Conservation (phyloP, 2,113 vertebrate species). For the Poeciliopsis occidentalis region DNA sequence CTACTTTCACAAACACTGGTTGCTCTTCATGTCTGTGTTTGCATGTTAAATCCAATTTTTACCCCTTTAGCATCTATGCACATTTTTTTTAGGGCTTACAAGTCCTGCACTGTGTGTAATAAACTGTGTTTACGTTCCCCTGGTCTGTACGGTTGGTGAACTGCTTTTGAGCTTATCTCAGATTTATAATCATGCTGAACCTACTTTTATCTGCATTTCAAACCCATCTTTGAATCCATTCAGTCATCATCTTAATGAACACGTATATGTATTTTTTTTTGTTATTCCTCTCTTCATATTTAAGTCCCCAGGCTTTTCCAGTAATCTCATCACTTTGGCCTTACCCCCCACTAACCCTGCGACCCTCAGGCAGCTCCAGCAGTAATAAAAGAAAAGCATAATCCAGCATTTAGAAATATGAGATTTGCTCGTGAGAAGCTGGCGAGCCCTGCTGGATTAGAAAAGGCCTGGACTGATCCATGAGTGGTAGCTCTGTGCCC, state of each 20-base stretch:
- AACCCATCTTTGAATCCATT: conserved; percentile 52
- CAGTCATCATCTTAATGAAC: conserved; percentile 69
- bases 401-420: conserved; percentile 91
- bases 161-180: conserved; percentile 60
- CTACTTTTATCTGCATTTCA: conserved; percentile 63
- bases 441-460: conserved; percentile 81
- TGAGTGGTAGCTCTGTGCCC: conserved; percentile 29
- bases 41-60: not conserved
- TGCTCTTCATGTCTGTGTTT: conserved; percentile 23
- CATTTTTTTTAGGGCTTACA: conserved; percentile 25
- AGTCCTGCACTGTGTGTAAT: conserved; percentile 41
- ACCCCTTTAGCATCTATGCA: conserved; percentile 8
- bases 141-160: conserved; percentile 46
- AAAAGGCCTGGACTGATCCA: conserved; percentile 39
- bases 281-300: conserved; percentile 76
- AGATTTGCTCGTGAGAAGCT: conserved; percentile 88
- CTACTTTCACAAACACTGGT: conserved; percentile 7
- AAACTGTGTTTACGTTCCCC: conserved; percentile 16
- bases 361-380: conserved; percentile 64
- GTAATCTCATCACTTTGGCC: conserved; percentile 82
- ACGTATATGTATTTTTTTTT: conserved; percentile 48
- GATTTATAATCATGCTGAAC: conserved; percentile 66
- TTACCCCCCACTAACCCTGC: conserved; percentile 48
- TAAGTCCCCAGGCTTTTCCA: conserved; percentile 81
- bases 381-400: conserved; percentile 90